Percentiles rank a stretch among this genome's conserved stretches.
Evolutionary conservation across 2,113 vertebrate species (phyloP).

Genomic region (Heloderma charlesbogerti): DNA sequence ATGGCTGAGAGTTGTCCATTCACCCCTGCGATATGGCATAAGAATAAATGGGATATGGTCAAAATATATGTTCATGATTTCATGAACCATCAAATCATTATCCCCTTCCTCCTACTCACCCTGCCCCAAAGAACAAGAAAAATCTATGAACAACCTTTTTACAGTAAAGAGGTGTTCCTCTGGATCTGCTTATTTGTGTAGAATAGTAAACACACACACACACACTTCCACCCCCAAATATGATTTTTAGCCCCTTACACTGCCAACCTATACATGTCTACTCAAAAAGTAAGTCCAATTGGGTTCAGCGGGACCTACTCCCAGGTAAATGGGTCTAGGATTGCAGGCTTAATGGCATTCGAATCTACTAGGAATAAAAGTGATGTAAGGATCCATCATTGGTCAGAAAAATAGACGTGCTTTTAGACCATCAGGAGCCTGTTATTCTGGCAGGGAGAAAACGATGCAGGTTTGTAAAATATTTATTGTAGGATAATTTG

Average conservation of each 20-base stretch:
- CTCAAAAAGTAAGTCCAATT: neutral
- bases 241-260: constrained; percentile 54
- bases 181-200: constrained; percentile 10
- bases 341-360: constrained; percentile 55
- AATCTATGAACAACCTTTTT: neutral
- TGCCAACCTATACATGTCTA: neutral
- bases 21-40: neutral
- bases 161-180: neutral
- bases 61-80: neutral
- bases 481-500: constrained; percentile 78
- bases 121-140: neutral
- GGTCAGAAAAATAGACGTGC: constrained; percentile 45
- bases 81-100: neutral
- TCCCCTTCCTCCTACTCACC: neutral
- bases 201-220: too few relatives aligned
- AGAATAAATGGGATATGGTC: neutral
- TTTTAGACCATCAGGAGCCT: constrained; percentile 65
- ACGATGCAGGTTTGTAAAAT: constrained; percentile 74
- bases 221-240: constrained; percentile 64
- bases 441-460: constrained; percentile 46
- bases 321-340: constrained; percentile 47
- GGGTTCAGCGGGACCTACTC: neutral
- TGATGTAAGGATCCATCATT: constrained; percentile 54
- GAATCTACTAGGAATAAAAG: constrained; percentile 51
- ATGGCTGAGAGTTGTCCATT: neutral